Percentiles rank a stretch among this genome's conserved stretches.
phyloP scores from a whole-genome alignment of 2,113 vertebrate genomes.

The Diglossa brunneiventris region DNA sequence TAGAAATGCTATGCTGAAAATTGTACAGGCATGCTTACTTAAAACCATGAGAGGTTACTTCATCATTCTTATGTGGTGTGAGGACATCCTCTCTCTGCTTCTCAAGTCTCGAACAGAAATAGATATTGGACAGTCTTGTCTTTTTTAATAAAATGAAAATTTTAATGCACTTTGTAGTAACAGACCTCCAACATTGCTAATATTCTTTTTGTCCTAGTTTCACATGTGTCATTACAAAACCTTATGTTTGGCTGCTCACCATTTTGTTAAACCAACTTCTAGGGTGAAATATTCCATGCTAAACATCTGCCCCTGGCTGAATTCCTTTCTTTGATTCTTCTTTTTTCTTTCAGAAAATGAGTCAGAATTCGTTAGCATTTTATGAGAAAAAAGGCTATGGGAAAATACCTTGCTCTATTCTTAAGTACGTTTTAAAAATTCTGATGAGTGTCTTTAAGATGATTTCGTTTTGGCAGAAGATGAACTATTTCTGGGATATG shows the following conservation, averaged over 20 bases:
- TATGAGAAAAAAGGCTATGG: slow-evolving; percentile 26
- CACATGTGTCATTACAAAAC: not conserved
- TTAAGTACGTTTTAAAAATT: not conserved
- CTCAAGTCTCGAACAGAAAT: not conserved
- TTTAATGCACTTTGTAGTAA: not conserved
- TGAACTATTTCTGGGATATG: not conserved
- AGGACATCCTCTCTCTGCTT: not conserved
- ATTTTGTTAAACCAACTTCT: not conserved
- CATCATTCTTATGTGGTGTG: not conserved
- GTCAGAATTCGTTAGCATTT: slow-evolving; percentile 43
- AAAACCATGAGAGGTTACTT: not conserved
- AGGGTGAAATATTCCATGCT: slow-evolving; percentile 1
- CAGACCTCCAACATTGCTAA: not conserved
- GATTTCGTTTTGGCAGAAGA: not conserved
- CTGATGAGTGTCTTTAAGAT: not conserved
- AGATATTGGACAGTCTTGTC: not conserved
- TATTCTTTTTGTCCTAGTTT: slow-evolving; percentile 4
- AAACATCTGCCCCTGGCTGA: slow-evolving; percentile 48
- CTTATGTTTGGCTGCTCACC: slow-evolving; percentile 1
- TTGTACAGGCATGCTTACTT: not conserved
- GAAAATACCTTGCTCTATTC: slow-evolving; percentile 30
- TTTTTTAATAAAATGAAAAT: not conserved
- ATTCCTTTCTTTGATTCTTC: slow-evolving; percentile 40
- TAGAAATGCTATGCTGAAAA: not conserved
- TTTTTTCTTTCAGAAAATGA: slow-evolving; percentile 45